A percentile compares a stretch with the other conserved stretches of the same genome.
These are phyloP conservation scores for Cheilosia grossa DNA, from an alignment of 2,888 invertebrate species.

Conservation along the genomic window DNA sequence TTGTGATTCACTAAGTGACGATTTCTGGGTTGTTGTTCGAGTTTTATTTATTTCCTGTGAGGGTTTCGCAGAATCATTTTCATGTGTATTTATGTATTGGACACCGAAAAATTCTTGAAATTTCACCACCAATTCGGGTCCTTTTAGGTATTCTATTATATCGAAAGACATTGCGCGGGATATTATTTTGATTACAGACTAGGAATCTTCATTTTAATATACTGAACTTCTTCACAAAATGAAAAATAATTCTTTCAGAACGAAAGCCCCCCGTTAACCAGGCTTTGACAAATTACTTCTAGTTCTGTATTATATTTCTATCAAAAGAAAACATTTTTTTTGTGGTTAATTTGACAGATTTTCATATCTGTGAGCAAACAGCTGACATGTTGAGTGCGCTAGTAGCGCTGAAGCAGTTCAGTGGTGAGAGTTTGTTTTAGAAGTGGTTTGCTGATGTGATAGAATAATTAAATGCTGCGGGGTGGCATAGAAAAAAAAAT, in stretches of 20 bases:
- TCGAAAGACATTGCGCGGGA: constrained; percentile 42
- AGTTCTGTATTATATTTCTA: background rate
- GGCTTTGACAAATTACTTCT: constrained; percentile 29
- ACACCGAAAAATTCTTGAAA: constrained; percentile 93
- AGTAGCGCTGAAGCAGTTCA: background rate
- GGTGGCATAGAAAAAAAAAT: no score
- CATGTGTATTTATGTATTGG: constrained; percentile 80
- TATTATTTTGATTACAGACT: constrained; percentile 26
- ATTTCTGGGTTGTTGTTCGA: constrained; percentile 83
- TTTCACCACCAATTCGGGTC: constrained; percentile 89
- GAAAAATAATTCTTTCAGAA: background rate
- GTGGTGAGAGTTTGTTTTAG: background rate
- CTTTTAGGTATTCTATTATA: constrained; percentile 88
- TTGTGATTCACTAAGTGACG: constrained; percentile 80
- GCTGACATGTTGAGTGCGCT: constrained; percentile 10
- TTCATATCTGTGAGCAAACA: constrained; percentile 43
- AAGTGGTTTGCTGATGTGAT: background rate
- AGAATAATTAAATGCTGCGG: no score
- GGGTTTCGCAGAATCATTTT: constrained; percentile 13
- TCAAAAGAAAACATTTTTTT: constrained; percentile 47
- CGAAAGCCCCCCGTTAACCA: constrained; percentile 2
- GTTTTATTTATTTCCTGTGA: constrained; percentile 77
- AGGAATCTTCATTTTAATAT: constrained; percentile 28
- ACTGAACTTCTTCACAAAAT: background rate
- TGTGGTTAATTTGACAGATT: constrained; percentile 1